Percentiles rank a stretch among this genome's conserved stretches.
Evolutionary conservation across 2,113 vertebrate species (phyloP).

Genomic region (Phaetusa simplex): DNA sequence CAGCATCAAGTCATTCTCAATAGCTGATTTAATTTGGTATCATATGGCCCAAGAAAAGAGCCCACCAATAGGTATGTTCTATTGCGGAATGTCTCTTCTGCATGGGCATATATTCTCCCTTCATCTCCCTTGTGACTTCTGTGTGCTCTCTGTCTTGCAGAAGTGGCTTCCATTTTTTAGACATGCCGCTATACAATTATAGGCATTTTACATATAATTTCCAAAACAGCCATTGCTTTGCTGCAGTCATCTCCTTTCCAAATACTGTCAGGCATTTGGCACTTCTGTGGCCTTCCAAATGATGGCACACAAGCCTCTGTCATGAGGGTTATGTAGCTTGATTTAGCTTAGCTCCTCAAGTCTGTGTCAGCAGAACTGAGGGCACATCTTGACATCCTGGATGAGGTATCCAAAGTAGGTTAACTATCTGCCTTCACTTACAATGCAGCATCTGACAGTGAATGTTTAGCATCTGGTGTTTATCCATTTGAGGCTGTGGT

Average conservation of each 20-base stretch:
- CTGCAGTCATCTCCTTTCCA: not conserved
- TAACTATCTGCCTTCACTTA: constrained; percentile 17
- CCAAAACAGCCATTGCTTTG: not conserved
- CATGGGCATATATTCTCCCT: not conserved
- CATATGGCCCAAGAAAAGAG: not conserved
- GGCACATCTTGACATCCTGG: not conserved
- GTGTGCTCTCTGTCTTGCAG: not conserved
- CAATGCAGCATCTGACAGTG: constrained; percentile 7
- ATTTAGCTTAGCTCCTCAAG: not conserved
- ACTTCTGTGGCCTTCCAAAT: not conserved
- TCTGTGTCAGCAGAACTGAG: not conserved
- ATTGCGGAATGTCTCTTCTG: not conserved
- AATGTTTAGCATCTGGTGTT: not conserved
- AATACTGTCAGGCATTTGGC: not conserved
- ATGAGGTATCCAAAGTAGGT: not conserved
- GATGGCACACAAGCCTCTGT: not conserved
- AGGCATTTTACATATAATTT: not conserved
- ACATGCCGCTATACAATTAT: not conserved
- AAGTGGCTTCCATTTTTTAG: not conserved
- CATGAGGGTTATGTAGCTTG: not conserved
- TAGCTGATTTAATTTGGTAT: not conserved
- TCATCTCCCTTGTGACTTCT: not conserved
- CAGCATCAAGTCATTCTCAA: not conserved
- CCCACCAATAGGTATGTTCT: not conserved
- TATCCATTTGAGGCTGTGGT: not conserved